Evolutionary conservation across 2,888 invertebrate genomes (phyloP).

Genomic region (Elysia crispata): DNA sequence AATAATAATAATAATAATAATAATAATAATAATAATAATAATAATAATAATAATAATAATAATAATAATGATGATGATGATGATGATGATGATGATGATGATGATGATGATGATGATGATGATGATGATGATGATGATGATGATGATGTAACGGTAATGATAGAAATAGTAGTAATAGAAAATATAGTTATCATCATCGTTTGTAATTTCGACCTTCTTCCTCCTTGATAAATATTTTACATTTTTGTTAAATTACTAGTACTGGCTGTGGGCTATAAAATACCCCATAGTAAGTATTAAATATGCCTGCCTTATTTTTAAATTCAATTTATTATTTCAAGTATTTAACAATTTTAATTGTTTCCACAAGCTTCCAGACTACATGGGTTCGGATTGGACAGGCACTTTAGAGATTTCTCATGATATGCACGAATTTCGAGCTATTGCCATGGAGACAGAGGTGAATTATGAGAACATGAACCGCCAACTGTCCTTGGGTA

Average conservation of each 20-base stretch:
- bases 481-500: conserved; percentile 84
- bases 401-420: conserved; percentile 84
- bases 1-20: too few relatives aligned
- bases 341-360: too few relatives aligned
- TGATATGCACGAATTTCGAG: conserved; percentile 82
- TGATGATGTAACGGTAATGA: too few relatives aligned
- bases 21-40: too few relatives aligned
- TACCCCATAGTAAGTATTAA: too few relatives aligned
- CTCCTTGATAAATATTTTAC: neutral
- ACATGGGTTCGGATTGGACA: conserved; percentile 85
- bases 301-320: too few relatives aligned
- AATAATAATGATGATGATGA: neutral
- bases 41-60: neutral
- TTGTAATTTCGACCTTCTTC: too few relatives aligned
- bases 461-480: conserved; percentile 82
- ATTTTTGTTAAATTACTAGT: neutral
- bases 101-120: neutral
- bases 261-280: too few relatives aligned
- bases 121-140: conserved; percentile 9
- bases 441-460: conserved; percentile 83
- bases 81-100: conserved; percentile 5
- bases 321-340: too few relatives aligned
- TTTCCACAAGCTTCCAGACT: conserved; percentile 80
- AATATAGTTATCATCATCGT: too few relatives aligned
- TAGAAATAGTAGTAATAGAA: too few relatives aligned